Evolutionary conservation across 37 sponge, comb jelly and placozoan species (phyloP).

Genomic region (Aplysina aerophoba): DNA sequence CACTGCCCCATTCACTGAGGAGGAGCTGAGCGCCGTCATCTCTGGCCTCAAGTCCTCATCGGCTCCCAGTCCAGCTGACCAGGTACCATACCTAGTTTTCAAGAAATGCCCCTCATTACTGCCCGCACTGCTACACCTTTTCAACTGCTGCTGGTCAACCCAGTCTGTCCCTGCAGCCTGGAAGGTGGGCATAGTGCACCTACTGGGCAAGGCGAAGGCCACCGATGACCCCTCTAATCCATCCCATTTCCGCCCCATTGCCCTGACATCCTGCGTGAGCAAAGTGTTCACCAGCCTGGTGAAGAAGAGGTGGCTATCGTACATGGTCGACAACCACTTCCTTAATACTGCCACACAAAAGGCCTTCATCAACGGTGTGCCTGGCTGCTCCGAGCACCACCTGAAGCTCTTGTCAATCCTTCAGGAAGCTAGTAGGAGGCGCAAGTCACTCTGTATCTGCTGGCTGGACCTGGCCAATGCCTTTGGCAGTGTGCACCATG

Average conservation of each 20-base stretch:
- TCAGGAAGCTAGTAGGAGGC: background rate
- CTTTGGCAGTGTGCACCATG: constrained; percentile 13
- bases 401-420: background rate
- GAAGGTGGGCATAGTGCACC: constrained; percentile 20
- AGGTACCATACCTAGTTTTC: background rate
- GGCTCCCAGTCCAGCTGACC: background rate
- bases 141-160: constrained; percentile 20
- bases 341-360: no score
- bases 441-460: background rate
- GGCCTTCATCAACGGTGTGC: background rate
- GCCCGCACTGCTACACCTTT: background rate
- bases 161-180: constrained; percentile 5
- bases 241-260: background rate
- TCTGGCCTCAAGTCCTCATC: background rate
- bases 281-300: background rate
- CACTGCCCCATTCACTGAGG: background rate
- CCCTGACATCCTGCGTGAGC: background rate
- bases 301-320: background rate
- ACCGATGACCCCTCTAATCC: background rate
- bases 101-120: constrained; percentile 7
- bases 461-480: constrained; percentile 32
- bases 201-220: background rate
- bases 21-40: no score
- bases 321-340: no score
- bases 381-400: constrained; percentile 27